These are phyloP conservation scores for Dicentrarchus labrax DNA, from an alignment of 2,113 vertebrate genomes.

Conservation along the genomic window DNA sequence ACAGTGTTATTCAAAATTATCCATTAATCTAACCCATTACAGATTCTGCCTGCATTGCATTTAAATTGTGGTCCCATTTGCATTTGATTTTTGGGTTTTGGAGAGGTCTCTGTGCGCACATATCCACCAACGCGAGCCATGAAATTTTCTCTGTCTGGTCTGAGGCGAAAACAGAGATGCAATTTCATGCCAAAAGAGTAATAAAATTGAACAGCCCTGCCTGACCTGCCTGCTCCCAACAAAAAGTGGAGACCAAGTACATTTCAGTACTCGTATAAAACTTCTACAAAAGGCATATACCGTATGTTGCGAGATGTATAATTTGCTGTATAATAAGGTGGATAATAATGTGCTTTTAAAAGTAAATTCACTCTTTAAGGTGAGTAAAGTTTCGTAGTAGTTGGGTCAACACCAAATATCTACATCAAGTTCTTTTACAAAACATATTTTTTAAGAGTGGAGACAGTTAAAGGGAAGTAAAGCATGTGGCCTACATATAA, in stretches of 20 bases:
- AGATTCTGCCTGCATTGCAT: slow-evolving; percentile 36
- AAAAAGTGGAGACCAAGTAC: neutral
- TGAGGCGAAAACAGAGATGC: slow-evolving; percentile 58
- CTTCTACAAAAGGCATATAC: neutral
- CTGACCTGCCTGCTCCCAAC: slow-evolving; percentile 30
- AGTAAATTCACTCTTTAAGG: neutral
- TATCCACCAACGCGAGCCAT: slow-evolving; percentile 25
- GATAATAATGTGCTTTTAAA: neutral
- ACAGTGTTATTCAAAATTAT: slow-evolving; percentile 57
- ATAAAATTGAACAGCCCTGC: slow-evolving; percentile 46
- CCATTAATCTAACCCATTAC: slow-evolving; percentile 59
- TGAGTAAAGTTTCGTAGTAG: neutral
- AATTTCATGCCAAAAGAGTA: slow-evolving; percentile 68
- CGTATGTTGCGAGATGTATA: neutral
- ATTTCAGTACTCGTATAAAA: slow-evolving; percentile 26
- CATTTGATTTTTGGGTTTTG: slow-evolving; percentile 43
- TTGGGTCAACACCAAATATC: neutral
- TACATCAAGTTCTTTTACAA: neutral
- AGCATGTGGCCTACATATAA: slow-evolving; percentile 31
- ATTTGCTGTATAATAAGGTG: neutral
- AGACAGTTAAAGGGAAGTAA: neutral
- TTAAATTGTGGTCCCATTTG: slow-evolving; percentile 50
- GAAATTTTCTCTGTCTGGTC: slow-evolving; percentile 48
- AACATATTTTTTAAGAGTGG: neutral
- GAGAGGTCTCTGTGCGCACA: neutral